Base-by-base conservation (phyloP, 2,888 invertebrate species). In the Notocelia uddmanniana region DNA sequence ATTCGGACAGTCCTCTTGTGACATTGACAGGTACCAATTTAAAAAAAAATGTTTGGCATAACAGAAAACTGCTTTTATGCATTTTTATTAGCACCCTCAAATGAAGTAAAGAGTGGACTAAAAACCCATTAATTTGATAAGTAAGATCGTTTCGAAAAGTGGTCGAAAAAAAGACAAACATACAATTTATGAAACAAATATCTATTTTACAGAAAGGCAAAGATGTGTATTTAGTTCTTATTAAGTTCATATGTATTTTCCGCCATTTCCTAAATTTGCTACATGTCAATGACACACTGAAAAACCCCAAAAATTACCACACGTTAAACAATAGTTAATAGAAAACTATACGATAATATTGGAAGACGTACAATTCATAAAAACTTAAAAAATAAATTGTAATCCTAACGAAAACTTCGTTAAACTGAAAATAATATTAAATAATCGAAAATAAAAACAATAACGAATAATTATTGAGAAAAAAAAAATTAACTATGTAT, bases 341-440 rank as follows among this genome's bases (percentile, higher is more conserved):
- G 31, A 79, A 83, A 83, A 81, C 79, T 81, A 83, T 79, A 82
- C 75, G 72, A 77, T 69, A 77, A 81, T 83, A 84, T 83, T 91
- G 91, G 90, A 91, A 91, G 90, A 91, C 91, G 76, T 88, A 87
- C 80, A 85, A 77, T 85, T 84, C 84, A 78, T 83, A 81, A 78
- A 78, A 82, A 83, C 79, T 81, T 82, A 82, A 82, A 79, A 55
- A 75, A 78, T 78, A 79, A 66, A 59, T 66, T 59, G 66, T 73
- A 73, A 76, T 80, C 59, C 69, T 73, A 76, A 77, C 63, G 69
- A 74, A 76, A 75, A 75, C 68, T 31, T 64, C 70, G 63, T 71
- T 74, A 78, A 76, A 76, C 75, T 75, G 76, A 78, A 74, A 73
- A 63, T 63, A 50, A 63, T 63, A 63, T 52, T 74, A 75, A 66